Percentiles rank a stretch among this genome's conserved stretches.
phyloP scores from a whole-genome alignment of 2,888 invertebrate genomes.

The Xestobium rufovillosum region DNA sequence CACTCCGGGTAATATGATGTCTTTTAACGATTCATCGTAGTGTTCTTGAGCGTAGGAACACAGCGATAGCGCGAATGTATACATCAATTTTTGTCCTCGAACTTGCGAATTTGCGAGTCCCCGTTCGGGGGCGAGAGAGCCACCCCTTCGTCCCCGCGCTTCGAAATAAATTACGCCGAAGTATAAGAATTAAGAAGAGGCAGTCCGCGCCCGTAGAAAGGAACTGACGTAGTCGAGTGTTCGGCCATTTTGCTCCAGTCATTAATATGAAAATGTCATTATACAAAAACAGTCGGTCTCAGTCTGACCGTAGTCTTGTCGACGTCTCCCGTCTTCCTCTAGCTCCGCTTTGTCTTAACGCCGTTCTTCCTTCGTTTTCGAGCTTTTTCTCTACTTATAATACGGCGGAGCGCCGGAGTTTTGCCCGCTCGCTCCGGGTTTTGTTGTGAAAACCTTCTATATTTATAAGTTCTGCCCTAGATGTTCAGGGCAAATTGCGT shows the following conservation, averaged over 20 bases:
- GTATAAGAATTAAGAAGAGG: conserved; percentile 1
- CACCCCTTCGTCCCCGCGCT: too few relatives aligned
- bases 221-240: conserved; percentile 29
- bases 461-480: too few relatives aligned
- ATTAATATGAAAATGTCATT: conserved; percentile 36
- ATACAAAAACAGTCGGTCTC: conserved; percentile 32
- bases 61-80: too few relatives aligned
- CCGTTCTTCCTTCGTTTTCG: conserved; percentile 28
- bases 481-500: too few relatives aligned
- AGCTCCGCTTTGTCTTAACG: conserved; percentile 28
- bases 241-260: conserved; percentile 32
- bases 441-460: too few relatives aligned
- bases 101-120: too few relatives aligned
- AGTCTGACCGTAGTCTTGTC: conserved; percentile 25
- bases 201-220: conserved; percentile 16
- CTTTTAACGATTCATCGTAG: too few relatives aligned
- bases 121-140: too few relatives aligned
- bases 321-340: conserved; percentile 22
- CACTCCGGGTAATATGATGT: too few relatives aligned
- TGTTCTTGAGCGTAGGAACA: too few relatives aligned
- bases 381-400: conserved; percentile 26
- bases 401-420: conserved; percentile 19
- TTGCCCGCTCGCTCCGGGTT: not conserved
- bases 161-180: too few relatives aligned
- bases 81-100: too few relatives aligned